These are phyloP conservation scores for Psilopsiagon aurifrons DNA, from an alignment of 2,113 vertebrate genomes.

Conservation along the genomic window DNA sequence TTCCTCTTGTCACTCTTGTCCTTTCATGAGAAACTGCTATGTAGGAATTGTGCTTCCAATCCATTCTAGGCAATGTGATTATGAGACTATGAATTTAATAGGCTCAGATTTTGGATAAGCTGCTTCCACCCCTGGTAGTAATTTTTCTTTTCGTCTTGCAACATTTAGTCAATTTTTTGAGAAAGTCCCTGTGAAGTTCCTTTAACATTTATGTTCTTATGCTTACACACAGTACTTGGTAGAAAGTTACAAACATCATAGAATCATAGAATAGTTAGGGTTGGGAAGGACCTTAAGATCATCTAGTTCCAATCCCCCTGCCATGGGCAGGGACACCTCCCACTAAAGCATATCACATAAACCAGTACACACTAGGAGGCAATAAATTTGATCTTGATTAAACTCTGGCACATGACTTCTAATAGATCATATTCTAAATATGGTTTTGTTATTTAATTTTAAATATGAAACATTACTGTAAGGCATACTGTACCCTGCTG, in stretches of 20 bases:
- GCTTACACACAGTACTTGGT: neutral
- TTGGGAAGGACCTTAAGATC: too few relatives aligned
- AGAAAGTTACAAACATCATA: neutral
- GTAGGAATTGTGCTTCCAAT: neutral
- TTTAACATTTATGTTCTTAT: neutral
- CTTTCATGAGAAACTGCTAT: neutral
- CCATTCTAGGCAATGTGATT: neutral
- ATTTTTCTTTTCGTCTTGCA: neutral
- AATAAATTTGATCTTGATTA: neutral
- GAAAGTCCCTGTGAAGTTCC: neutral
- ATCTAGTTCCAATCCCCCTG: too few relatives aligned
- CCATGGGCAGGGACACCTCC: too few relatives aligned
- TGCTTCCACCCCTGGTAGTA: neutral
- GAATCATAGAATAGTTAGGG: too few relatives aligned
- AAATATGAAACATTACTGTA: neutral
- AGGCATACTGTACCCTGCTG: neutral
- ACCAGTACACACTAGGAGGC: neutral
- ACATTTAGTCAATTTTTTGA: neutral
- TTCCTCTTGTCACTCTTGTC: neutral
- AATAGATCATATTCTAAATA: neutral
- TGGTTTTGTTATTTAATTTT: neutral
- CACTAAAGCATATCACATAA: neutral
- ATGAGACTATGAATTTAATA: neutral
- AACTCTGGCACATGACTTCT: neutral
- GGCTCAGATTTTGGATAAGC: neutral